phyloP scores from a whole-genome alignment of 1,140 invertebrate species.

The Zaprionus nigranus region DNA sequence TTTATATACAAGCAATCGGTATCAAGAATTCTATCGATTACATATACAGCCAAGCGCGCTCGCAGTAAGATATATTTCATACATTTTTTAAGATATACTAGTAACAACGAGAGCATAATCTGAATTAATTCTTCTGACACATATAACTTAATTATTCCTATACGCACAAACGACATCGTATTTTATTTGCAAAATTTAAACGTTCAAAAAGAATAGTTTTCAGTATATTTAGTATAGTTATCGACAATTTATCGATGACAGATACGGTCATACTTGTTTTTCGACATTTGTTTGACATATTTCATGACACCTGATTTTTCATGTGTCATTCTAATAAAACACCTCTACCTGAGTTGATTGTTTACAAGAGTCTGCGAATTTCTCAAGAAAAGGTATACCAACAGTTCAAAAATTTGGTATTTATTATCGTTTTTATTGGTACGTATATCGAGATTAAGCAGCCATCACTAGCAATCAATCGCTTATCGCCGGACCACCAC shows the following conservation, averaged over 20 bases:
- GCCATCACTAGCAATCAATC: constrained; percentile 14
- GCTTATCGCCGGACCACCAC: constrained; percentile 37
- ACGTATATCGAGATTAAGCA: constrained; percentile 1
- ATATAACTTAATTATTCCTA: neutral
- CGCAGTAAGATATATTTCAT: neutral
- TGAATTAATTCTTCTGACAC: neutral
- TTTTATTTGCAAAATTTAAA: neutral
- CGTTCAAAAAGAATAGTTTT: neutral
- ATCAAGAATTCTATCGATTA: neutral
- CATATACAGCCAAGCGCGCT: neutral
- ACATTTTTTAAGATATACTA: neutral
- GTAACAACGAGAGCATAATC: neutral
- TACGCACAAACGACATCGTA: neutral
- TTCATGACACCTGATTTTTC: neutral
- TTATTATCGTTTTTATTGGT: constrained; percentile 3
- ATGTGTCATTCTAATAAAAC: neutral
- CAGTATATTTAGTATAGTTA: neutral
- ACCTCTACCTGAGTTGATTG: neutral
- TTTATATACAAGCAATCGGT: neutral
- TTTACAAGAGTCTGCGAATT: neutral
- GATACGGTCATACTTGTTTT: neutral
- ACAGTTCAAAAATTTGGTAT: neutral
- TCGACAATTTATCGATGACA: neutral
- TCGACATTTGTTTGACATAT: neutral
- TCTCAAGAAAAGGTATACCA: neutral